These are phyloP conservation scores for Lepisosteus oculatus DNA, from an alignment of 2,113 vertebrate genomes.

Conservation along the genomic window DNA sequence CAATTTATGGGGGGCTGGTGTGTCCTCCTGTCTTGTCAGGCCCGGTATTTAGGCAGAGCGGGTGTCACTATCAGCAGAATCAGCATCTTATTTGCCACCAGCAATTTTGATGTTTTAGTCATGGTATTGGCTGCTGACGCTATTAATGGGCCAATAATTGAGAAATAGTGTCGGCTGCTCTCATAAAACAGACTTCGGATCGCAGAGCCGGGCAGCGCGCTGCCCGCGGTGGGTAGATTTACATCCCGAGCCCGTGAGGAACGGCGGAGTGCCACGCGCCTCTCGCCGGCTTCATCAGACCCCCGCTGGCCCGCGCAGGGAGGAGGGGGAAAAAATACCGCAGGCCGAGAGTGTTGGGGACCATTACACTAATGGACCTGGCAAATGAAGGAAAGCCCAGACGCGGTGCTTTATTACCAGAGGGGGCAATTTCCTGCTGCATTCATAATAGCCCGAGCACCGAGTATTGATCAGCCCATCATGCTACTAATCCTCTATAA, in stretches of 20 bases:
- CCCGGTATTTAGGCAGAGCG: conserved; percentile 72
- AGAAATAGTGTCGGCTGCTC: conserved; percentile 73
- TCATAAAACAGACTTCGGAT: conserved; percentile 69
- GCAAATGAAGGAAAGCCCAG: conserved; percentile 96
- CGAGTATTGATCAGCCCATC: conserved; percentile 97
- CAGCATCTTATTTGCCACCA: conserved; percentile 71
- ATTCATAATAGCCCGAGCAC: conserved; percentile 88
- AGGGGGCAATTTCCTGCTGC: conserved; percentile 92
- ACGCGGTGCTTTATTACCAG: conserved; percentile 92
- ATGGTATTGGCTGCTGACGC: conserved; percentile 63
- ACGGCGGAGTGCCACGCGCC: conserved; percentile 52
- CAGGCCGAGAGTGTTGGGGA: conserved; percentile 87
- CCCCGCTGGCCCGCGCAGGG: conserved; percentile 57
- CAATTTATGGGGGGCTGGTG: conserved; percentile 66
- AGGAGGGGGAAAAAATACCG: conserved; percentile 72
- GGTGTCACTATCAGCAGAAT: conserved; percentile 72
- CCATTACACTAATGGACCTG: conserved; percentile 95
- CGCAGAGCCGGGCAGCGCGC: conserved; percentile 61
- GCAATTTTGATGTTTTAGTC: conserved; percentile 68
- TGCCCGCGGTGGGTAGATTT: conserved; percentile 63
- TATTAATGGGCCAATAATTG: conserved; percentile 88
- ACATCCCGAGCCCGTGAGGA: conserved; percentile 55
- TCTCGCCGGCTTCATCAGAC: conserved; percentile 79
- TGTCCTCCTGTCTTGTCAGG: conserved; percentile 74
- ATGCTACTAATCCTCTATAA: conserved; percentile 94